These are phyloP conservation scores for Taenioides sp. DNA, from an alignment of 2,797 vertebrate species.

Conservation along the genomic window DNA sequence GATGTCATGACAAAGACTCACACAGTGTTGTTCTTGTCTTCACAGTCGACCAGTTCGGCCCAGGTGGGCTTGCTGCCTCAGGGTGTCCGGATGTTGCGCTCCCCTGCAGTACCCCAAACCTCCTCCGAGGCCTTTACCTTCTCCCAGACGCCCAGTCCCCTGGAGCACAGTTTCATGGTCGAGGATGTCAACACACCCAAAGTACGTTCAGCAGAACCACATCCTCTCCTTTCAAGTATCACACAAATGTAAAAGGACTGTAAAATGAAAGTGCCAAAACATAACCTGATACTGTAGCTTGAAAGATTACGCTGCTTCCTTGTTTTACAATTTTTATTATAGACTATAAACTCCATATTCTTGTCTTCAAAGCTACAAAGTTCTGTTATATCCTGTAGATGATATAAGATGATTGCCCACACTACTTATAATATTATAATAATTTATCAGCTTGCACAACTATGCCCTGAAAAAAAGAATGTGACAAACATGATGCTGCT, in stretches of 20 bases:
- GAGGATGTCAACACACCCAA: constrained; percentile 94
- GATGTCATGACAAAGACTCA: constrained; percentile 21
- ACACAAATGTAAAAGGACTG: neutral
- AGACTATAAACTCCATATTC: neutral
- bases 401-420: neutral
- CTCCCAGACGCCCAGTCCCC: constrained; percentile 77
- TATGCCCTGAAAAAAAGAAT: constrained; percentile 29
- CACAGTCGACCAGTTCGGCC: constrained; percentile 82
- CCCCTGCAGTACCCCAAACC: constrained; percentile 82
- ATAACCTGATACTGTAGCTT: too few relatives aligned
- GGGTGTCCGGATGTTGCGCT: constrained; percentile 83
- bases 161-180: constrained; percentile 88
- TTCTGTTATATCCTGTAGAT: neutral
- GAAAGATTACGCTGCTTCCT: too few relatives aligned
- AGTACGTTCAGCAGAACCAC: constrained; percentile 74
- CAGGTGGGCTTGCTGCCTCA: constrained; percentile 84
- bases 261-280: neutral
- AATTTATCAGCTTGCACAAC: constrained; percentile 23
- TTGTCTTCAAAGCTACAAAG: neutral
- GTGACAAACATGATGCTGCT: constrained; percentile 28
- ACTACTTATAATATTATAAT: neutral
- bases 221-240: neutral
- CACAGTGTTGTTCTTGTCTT: constrained; percentile 18
- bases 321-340: too few relatives aligned
- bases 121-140: constrained; percentile 87